Evolutionary conservation across 2,888 invertebrate genomes (phyloP).

Genomic region (Oscheius sp.): DNA sequence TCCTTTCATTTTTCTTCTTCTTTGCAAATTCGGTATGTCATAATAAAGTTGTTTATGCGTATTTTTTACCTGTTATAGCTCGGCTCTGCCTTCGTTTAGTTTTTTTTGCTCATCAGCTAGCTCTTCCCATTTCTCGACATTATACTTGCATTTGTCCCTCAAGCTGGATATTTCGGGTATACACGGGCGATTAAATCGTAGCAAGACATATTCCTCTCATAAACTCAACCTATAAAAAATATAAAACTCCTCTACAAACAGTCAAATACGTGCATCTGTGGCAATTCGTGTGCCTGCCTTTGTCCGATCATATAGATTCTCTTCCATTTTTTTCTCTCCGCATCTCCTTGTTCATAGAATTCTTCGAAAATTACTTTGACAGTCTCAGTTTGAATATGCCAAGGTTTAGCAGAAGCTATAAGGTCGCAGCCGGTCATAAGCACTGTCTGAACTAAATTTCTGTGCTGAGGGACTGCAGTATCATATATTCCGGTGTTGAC

Average conservation of each 20-base stretch:
- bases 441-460: slow-evolving; percentile 81
- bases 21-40: too few relatives aligned
- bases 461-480: slow-evolving; percentile 81
- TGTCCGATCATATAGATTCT: slow-evolving; percentile 85
- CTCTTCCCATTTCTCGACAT: slow-evolving; percentile 80
- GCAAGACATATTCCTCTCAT: slow-evolving; percentile 85
- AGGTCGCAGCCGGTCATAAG: slow-evolving; percentile 87
- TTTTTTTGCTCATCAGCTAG: slow-evolving; percentile 74
- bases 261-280: slow-evolving; percentile 80
- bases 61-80: neutral
- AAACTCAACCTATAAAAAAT: slow-evolving; percentile 79
- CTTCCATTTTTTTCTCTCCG: slow-evolving; percentile 81
- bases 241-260: neutral
- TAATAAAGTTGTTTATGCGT: too few relatives aligned
- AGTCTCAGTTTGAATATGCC: slow-evolving; percentile 85
- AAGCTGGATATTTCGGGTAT: slow-evolving; percentile 82
- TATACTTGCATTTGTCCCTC: slow-evolving; percentile 76
- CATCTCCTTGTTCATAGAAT: slow-evolving; percentile 84
- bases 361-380: slow-evolving; percentile 86
- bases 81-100: slow-evolving; percentile 23
- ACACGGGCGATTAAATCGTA: slow-evolving; percentile 81
- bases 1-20: neutral
- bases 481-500: slow-evolving; percentile 76
- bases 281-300: slow-evolving; percentile 82
- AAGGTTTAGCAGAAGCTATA: slow-evolving; percentile 86